Conservation (phyloP, 2,797 vertebrate species). For the Falco peregrinus region DNA sequence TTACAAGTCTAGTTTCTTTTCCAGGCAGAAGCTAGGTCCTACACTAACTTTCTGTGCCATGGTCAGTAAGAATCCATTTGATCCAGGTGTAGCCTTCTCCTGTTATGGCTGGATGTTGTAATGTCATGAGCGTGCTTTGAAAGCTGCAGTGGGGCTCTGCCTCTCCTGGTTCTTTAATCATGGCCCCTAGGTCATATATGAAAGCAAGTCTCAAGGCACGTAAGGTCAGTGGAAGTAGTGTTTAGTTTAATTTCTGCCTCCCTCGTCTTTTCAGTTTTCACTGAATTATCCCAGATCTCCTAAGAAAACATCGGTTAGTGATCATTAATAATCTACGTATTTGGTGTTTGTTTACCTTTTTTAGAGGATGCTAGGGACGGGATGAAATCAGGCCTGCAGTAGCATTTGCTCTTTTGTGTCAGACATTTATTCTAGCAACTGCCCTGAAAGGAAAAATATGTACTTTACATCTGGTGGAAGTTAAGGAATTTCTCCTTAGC, state of each 20-base stretch:
- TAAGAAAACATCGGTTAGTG: background rate
- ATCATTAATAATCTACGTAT: background rate
- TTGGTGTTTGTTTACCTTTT: background rate
- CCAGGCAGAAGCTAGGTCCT: background rate
- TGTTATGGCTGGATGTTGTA: background rate
- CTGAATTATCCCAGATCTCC: background rate
- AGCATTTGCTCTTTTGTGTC: background rate
- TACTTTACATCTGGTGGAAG: slow-evolving; percentile 37
- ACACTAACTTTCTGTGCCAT: background rate
- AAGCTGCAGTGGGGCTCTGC: background rate
- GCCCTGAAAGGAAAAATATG: slow-evolving; percentile 6
- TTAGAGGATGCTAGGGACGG: background rate
- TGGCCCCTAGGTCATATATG: background rate
- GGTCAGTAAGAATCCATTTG: slow-evolving; percentile 8
- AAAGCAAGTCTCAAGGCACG: background rate
- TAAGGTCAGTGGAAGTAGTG: background rate
- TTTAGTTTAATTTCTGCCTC: slow-evolving; percentile 19
- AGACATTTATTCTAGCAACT: background rate
- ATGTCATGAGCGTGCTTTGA: background rate
- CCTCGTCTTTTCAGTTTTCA: background rate
- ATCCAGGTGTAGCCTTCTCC: background rate
- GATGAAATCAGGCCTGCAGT: background rate
- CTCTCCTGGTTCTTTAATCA: background rate
- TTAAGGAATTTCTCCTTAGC: slow-evolving; percentile 32
- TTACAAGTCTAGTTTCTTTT: background rate